These are phyloP conservation scores for Torymus texanus DNA, from an alignment of 2,888 invertebrate genomes.

Conservation along the genomic window DNA sequence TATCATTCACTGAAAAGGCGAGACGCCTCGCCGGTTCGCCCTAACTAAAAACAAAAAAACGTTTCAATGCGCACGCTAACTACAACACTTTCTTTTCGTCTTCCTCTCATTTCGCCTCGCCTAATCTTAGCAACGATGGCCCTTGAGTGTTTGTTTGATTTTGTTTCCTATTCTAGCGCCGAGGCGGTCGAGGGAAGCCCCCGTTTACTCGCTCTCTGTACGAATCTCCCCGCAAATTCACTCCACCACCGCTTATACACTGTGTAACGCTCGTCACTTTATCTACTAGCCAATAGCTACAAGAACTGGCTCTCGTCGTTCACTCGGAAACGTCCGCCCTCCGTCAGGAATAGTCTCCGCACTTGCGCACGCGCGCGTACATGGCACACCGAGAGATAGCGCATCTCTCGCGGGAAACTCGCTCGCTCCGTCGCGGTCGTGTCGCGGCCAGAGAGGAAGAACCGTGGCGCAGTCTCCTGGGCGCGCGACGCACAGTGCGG, in stretches of 20 bases:
- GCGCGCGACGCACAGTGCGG: not conserved
- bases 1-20: slow-evolving; percentile 46
- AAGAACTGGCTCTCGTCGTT: slow-evolving; percentile 33
- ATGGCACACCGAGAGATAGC: slow-evolving; percentile 47
- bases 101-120: not conserved
- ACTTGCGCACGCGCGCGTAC: slow-evolving; percentile 15
- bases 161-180: slow-evolving; percentile 9
- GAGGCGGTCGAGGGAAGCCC: slow-evolving; percentile 16
- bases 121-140: slow-evolving; percentile 41
- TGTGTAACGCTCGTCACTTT: not conserved
- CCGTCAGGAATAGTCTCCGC: not conserved
- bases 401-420: slow-evolving; percentile 6
- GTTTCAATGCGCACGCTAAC: slow-evolving; percentile 17
- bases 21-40: slow-evolving; percentile 18
- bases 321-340: slow-evolving; percentile 9
- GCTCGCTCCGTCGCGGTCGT: slow-evolving; percentile 15
- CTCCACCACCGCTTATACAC: not conserved
- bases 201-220: slow-evolving; percentile 14
- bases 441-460: slow-evolving; percentile 43
- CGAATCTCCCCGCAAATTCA: slow-evolving; percentile 20
- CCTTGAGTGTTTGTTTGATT: slow-evolving; percentile 16
- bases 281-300: not conserved
- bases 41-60: slow-evolving; percentile 13
- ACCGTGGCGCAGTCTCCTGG: slow-evolving; percentile 22
- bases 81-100: slow-evolving; percentile 4